Percentiles rank a stretch among this genome's conserved stretches.
Conservation (phyloP, 2,888 invertebrate species). For the Latrodectus elegans region DNA sequence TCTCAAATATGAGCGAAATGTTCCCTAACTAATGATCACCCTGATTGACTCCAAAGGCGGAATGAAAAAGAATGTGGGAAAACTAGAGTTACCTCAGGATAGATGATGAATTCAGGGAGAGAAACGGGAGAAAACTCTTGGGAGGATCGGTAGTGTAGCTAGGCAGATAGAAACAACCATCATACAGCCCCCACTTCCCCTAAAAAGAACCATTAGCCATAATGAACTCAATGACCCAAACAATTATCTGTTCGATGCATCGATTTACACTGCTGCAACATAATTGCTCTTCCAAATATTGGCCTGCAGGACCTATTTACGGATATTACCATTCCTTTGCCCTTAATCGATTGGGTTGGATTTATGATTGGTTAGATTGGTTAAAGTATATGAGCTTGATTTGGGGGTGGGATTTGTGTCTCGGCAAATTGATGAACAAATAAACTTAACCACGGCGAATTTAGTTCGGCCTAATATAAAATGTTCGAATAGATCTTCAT, state of each 20-base stretch:
- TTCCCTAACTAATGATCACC: slow-evolving; percentile 12
- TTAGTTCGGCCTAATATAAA: neutral
- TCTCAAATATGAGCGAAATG: neutral
- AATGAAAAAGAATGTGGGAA: slow-evolving; percentile 9
- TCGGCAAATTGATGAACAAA: neutral
- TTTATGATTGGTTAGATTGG: slow-evolving; percentile 18
- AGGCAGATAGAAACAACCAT: slow-evolving; percentile 21
- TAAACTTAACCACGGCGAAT: neutral
- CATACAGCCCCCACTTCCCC: slow-evolving; percentile 4
- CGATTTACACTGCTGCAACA: slow-evolving; percentile 32
- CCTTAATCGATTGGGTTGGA: neutral
- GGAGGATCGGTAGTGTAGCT: neutral
- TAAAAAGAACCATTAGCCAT: slow-evolving; percentile 52
- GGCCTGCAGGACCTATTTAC: slow-evolving; percentile 35
- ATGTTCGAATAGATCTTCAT: too few relatives aligned
- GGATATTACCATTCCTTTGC: slow-evolving; percentile 25
- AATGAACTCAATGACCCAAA: slow-evolving; percentile 55
- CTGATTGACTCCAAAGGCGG: slow-evolving; percentile 7
- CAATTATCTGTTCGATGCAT: slow-evolving; percentile 62
- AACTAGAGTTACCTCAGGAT: neutral
- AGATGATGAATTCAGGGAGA: neutral
- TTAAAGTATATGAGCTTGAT: neutral
- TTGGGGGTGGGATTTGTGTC: neutral
- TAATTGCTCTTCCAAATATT: slow-evolving; percentile 37
- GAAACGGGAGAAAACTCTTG: neutral